Base-by-base conservation (phyloP, 2,888 invertebrate genomes). In the Cyclophora punctaria region DNA sequence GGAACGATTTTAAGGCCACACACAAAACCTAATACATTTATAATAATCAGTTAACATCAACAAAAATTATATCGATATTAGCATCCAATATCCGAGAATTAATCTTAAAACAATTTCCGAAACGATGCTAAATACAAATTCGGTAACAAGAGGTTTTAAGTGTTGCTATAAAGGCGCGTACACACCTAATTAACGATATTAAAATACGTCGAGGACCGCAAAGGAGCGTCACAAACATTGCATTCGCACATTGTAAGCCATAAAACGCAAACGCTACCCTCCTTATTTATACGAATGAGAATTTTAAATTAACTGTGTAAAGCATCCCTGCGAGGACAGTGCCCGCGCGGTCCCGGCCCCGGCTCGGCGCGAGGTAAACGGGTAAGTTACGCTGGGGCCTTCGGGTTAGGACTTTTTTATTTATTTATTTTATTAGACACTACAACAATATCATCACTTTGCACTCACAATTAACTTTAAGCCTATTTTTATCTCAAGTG, bases 241-340 rank as follows among this genome's bases (percentile, higher is more conserved):
- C 82, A 79, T 85, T 84, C 83, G 84, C 84, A 83, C 85, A 72
- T 80, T 80, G 80, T 80, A 74, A 78, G 81, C 87, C 75, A 87
- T 88, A 87, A 88, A 88, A 87, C 85, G 86, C 87, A 88, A 88
- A 73, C 84, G 86, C 67, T 83, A 82, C 86, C 86, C 84, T 83
- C 85, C 84, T 84, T 83, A 85, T 86, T 87, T 87, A 86, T 87
- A 80, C 83, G 79, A 81, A 82, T 82, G 86, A 83, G 86, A 83
- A 87, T 87, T 88, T 88, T 85, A 87, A 88, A 88, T 88, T 88
- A 88, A 88, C 86, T 84, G 83, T 75, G 81, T 87, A 84, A 79
- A 84, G 77, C 78, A 71, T 74, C 83, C 83, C 80, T 73, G 67
- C 68, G 54, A 54, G 54, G 56, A 47, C 52, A 65, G 67, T 68